phyloP scores from a whole-genome alignment of 2,797 vertebrate genomes.

The Chaetophractus vellerosus region DNA sequence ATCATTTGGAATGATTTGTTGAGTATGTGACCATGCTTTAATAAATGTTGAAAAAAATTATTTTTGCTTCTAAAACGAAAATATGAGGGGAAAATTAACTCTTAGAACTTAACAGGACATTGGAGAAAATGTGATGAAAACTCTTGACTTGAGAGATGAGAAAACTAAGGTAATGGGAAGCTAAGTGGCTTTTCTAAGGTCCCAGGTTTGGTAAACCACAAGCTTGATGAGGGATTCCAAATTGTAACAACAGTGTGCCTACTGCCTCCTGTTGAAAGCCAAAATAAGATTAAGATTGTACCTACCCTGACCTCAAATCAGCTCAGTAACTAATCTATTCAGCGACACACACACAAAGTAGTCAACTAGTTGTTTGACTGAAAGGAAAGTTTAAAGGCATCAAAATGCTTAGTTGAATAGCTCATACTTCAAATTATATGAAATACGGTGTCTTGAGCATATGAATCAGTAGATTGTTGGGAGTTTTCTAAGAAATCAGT shows the following conservation, averaged over 20 bases:
- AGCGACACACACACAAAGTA: too few species aligned
- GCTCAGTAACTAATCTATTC: not conserved
- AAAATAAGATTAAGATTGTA: not conserved
- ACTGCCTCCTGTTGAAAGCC: not conserved
- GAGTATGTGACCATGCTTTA: not conserved
- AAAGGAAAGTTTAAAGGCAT: not conserved
- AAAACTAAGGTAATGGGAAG: not conserved
- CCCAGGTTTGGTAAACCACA: not conserved
- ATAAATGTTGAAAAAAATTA: conserved; percentile 17
- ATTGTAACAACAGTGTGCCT: not conserved
- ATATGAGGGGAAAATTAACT: not conserved
- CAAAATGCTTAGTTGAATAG: not conserved
- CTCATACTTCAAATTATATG: not conserved
- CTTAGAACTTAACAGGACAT: not conserved
- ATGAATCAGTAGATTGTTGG: not conserved
- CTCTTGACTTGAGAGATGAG: not conserved
- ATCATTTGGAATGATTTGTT: not conserved
- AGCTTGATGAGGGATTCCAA: not conserved
- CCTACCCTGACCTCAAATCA: not conserved
- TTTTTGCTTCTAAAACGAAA: conserved; percentile 59
- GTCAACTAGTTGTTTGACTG: not conserved
- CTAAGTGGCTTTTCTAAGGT: not conserved
- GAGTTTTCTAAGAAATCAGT: not conserved
- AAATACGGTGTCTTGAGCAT: not conserved
- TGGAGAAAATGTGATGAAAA: not conserved